phyloP scores from a whole-genome alignment of 1,140 invertebrate species.

The Sminthurinus signatus region DNA sequence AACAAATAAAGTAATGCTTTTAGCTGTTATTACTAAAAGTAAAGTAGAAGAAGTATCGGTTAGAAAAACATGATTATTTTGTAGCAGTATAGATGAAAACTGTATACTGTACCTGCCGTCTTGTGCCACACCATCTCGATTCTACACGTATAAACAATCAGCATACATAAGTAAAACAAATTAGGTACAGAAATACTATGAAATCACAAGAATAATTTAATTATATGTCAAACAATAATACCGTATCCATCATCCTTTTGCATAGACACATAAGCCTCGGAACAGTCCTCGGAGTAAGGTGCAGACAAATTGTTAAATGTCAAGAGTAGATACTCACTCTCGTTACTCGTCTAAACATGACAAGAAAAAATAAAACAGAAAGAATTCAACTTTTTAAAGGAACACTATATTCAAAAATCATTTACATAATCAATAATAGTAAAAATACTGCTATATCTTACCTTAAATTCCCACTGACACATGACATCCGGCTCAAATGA shows the following conservation, averaged over 20 bases:
- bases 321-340: slow-evolving; percentile 27
- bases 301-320: slow-evolving; percentile 35
- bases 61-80: no score
- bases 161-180: no score
- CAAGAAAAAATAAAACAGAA: not conserved
- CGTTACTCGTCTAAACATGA: slow-evolving; percentile 23
- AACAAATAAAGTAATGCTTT: no score
- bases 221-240: no score
- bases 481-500: slow-evolving; percentile 16
- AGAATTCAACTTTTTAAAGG: not conserved
- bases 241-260: slow-evolving; percentile 36
- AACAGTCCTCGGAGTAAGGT: slow-evolving; percentile 31
- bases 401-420: not conserved
- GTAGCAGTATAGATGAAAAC: no score
- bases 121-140: slow-evolving; percentile 36
- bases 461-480: slow-evolving; percentile 37
- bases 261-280: slow-evolving; percentile 29
- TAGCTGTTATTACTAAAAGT: no score
- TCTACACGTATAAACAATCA: no score
- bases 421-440: not conserved
- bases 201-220: no score
- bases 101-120: slow-evolving; percentile 30
- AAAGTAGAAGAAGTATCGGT: no score
- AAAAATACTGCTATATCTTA: slow-evolving; percentile 9
- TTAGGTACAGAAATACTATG: no score